Base-by-base conservation (phyloP, 2,113 vertebrate species). In the Gallinago media region DNA sequence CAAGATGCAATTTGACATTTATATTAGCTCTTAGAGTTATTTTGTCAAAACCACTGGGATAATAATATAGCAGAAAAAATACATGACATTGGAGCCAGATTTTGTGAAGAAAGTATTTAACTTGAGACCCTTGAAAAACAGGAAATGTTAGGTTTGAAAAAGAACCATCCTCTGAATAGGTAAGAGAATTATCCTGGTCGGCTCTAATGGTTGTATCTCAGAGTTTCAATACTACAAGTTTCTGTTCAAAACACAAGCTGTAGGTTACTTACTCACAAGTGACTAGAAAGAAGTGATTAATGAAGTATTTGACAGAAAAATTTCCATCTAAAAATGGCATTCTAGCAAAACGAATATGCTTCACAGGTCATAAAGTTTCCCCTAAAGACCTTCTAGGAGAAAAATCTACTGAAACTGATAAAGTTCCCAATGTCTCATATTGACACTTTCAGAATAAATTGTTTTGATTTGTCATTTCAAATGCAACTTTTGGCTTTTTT, bases 361-460 rank as follows among this genome's bases (percentile, higher is more conserved):
- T 78, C 42, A 66, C 38, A 34, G 13, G 9, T 77, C 75, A 47
- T 15, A 22, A 58, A 16, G 52, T 67, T 84, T 87, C 32, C 29
- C 8, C 20, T 71, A 9, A 55, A 66, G 1, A 46, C 70, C 4
- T 50, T 77, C 9, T 38, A 47, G 5, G 6, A 81, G n/a, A 67
- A 66, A 79, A 72, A 56, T 14, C 19, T 17, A 15, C 14, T 56
- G 73, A 91, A 75, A 19, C 8, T 55, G 18, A 29, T 3, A 49
- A 19, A 58, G 3, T 63, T 90, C 26, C 15, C 70, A 59, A 73
- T 21, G 7, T 59, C 47, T 85, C 6, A 4, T 55, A 59, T 5
- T 72, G 44, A 56, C 20, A 21, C 0, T 1, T 7, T 71, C 12
- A 44, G 3, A 44, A 34, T 2, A 50, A 42, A 63, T 27, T 1